phyloP scores from a whole-genome alignment of 2,113 vertebrate genomes.

The Miniopterus natalensis region DNA sequence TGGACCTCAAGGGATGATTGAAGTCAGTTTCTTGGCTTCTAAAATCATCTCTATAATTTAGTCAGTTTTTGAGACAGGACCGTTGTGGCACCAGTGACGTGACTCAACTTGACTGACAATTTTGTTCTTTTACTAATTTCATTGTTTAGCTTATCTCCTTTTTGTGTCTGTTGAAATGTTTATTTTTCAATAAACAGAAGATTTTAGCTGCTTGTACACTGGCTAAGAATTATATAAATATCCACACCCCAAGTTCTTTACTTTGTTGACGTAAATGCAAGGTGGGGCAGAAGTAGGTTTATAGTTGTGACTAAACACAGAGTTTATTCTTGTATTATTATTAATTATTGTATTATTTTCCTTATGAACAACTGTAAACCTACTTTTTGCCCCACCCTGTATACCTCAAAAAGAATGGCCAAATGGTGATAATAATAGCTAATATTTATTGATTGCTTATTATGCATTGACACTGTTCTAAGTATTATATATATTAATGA shows the following conservation, averaged over 20 bases:
- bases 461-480: neutral
- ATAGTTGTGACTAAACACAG: neutral
- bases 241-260: neutral
- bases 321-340: too few relatives aligned
- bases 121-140: neutral
- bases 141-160: neutral
- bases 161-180: neutral
- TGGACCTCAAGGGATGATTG: neutral
- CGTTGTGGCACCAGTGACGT: neutral
- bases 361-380: neutral
- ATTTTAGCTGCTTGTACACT: neutral
- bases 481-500: neutral
- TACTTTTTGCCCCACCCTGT: neutral
- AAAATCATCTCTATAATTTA: neutral
- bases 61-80: neutral
- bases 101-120: neutral
- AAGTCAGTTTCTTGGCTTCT: neutral
- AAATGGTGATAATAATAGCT: neutral
- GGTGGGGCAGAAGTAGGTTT: neutral
- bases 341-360: too few relatives aligned
- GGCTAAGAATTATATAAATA: conserved; percentile 51
- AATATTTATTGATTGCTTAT: neutral
- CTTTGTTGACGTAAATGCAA: neutral
- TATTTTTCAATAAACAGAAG: conserved; percentile 36
- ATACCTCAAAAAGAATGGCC: neutral